A percentile compares a stretch with the other conserved stretches of the same genome.
Evolutionary conservation across 1,140 invertebrate species (phyloP).

Genomic region (Psix sp.): DNA sequence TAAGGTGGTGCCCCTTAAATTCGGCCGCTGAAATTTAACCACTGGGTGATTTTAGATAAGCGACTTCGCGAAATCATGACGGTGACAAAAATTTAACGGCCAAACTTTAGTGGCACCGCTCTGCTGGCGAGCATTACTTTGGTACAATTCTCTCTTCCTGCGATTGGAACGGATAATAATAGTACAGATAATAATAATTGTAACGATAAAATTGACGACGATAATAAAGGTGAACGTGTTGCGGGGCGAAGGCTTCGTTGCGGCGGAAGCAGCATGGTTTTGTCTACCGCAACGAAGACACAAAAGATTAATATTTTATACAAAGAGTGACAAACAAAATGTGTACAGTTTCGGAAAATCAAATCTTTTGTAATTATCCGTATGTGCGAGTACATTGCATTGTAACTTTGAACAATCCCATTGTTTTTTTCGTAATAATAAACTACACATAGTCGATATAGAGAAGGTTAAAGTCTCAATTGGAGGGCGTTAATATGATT

Average conservation of each 20-base stretch:
- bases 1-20: too few species aligned
- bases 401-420: constrained; percentile 41
- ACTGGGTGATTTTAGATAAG: too few species aligned
- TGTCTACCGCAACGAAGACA: constrained; percentile 9
- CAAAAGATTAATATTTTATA: constrained; percentile 57
- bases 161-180: constrained; percentile 54
- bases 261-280: neutral
- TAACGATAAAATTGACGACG: constrained; percentile 42
- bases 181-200: constrained; percentile 51
- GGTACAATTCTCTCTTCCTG: constrained; percentile 38
- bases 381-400: constrained; percentile 26
- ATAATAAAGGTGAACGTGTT: constrained; percentile 42
- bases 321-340: constrained; percentile 33
- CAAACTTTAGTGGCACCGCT: constrained; percentile 8
- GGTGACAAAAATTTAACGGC: too few species aligned
- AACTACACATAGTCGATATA: constrained; percentile 33
- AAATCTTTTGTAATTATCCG: constrained; percentile 58
- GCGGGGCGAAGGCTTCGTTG: constrained; percentile 11
- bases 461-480: constrained; percentile 16
- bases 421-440: constrained; percentile 49
- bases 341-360: constrained; percentile 58
- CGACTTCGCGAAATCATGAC: too few species aligned
- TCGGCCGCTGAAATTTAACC: too few species aligned
- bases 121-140: constrained; percentile 29
- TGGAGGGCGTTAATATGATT: constrained; percentile 41